Base-by-base conservation (phyloP, 2,113 vertebrate species). In the Bujurquina vittata region DNA sequence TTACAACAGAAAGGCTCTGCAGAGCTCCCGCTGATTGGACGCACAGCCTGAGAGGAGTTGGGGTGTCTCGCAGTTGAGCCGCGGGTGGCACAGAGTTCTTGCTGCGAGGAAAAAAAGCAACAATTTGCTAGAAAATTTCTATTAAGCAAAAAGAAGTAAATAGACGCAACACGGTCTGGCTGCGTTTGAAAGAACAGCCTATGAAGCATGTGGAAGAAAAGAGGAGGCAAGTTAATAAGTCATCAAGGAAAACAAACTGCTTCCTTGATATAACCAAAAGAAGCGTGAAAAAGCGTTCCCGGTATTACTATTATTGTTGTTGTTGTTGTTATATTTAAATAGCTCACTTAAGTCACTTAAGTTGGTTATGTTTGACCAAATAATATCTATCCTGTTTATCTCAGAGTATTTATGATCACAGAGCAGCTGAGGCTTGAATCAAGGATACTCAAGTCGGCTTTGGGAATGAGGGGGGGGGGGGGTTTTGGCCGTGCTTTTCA, bases 21-120 rank as follows among this genome's bases (percentile, higher is more conserved):
- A 80, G 91, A 94, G 93, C 91, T 91, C 93, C 95, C 59, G 95
- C 95, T 95, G 96, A 97, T 98, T 98, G 97, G 97, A 94, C 89
- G 85, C 95, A 88, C 94, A 91, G 93, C 86, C 90, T 90, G 94
- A 94, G 95, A 83, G 93, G 94, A 96, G 95, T 93, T 95, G 92
- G 91, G 95, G 95, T 88, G 81, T 90, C 87, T 84, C 83, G 88
- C 88, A 92, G 56, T 79, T 43, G 5, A 83, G 81, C 84, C 86
- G 79, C 14, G 80, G 81, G 77, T 79, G 87, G 87, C 75, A 74
- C 59, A 22, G 86, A 90, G 87, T 91, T 89, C 72, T 33, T 62
- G n/a, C 79, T 74, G 58, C 55, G 61, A 74, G 69, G 58, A 37
- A 81, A 81, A 81, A 87, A 81, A 58, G 63, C 59, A 84, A 69